Percentiles rank a stretch among this genome's conserved stretches.
Conservation (phyloP, 2,888 invertebrate species). For the Dryocosmus kuriphilus region DNA sequence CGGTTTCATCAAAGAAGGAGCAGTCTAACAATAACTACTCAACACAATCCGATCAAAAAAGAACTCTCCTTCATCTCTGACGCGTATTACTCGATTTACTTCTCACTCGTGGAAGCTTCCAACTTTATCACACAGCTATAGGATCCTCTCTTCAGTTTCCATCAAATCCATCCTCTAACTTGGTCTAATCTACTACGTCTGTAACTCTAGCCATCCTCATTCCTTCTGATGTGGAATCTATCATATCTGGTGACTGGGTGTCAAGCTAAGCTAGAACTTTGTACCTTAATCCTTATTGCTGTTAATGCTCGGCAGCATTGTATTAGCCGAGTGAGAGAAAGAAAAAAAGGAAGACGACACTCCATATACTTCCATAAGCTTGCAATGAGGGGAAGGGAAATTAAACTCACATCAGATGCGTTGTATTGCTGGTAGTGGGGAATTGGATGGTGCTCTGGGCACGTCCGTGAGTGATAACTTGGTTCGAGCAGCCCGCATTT, state of each 20-base stretch:
- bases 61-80: not conserved
- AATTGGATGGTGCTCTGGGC: conserved; percentile 61
- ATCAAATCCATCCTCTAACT: not conserved
- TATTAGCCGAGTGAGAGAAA: conserved; percentile 42
- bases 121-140: not conserved
- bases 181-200: not conserved
- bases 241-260: conserved; percentile 19
- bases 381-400: conserved; percentile 33
- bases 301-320: conserved; percentile 18
- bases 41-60: conserved; percentile 11
- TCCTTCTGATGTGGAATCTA: conserved; percentile 7
- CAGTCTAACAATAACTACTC: conserved; percentile 22
- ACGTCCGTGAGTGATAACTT: conserved; percentile 68
- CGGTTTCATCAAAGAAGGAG: conserved; percentile 32
- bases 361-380: conserved; percentile 28
- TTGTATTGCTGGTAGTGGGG: conserved; percentile 56
- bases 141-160: not conserved
- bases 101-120: not conserved
- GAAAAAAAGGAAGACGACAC: conserved; percentile 23
- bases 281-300: conserved; percentile 54
- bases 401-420: conserved; percentile 33
- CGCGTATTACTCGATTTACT: not conserved
- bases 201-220: not conserved
- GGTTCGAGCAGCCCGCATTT: conserved; percentile 67
- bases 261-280: conserved; percentile 58